Conservation (phyloP, 2,888 invertebrate species). For the Drosophila villosipedis region DNA sequence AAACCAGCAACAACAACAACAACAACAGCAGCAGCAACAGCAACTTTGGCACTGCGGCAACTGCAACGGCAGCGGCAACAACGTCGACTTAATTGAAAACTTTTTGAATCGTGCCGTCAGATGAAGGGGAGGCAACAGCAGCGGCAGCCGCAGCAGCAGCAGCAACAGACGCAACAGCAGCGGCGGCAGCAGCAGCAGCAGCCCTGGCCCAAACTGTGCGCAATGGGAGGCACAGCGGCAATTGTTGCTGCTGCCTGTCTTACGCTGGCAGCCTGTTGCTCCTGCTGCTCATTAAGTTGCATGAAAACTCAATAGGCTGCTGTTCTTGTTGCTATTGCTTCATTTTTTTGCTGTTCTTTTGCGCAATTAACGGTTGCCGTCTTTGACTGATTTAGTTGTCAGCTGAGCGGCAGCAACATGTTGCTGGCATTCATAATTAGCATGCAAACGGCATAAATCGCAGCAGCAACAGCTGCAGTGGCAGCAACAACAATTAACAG, state of each 20-base stretch:
- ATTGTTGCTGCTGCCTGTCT: constrained; percentile 57
- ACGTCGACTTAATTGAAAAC: constrained; percentile 74
- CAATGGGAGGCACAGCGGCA: constrained; percentile 70
- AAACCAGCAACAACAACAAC: constrained; percentile 16
- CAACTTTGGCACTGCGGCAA: constrained; percentile 32
- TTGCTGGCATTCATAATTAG: constrained; percentile 71
- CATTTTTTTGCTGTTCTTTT: constrained; percentile 14
- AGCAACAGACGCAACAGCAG: not conserved
- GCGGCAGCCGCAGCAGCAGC: not conserved
- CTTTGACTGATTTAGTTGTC: constrained; percentile 80
- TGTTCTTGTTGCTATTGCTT: constrained; percentile 5
- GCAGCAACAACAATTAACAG: constrained; percentile 77
- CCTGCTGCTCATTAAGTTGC: constrained; percentile 76
- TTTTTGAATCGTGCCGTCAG: constrained; percentile 66
- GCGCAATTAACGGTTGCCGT: constrained; percentile 57
- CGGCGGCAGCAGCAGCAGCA: constrained; percentile 16
- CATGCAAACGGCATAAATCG: constrained; percentile 80
- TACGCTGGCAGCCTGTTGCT: constrained; percentile 59
- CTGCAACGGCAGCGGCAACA: constrained; percentile 41
- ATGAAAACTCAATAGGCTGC: constrained; percentile 73
- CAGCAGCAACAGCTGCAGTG: constrained; percentile 37
- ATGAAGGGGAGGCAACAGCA: constrained; percentile 22
- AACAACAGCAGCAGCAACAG: constrained; percentile 23
- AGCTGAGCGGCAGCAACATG: constrained; percentile 65
- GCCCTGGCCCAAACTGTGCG: constrained; percentile 62